Evolutionary conservation across 2,113 vertebrate genomes (phyloP).

Genomic region (Thermophis baileyi): DNA sequence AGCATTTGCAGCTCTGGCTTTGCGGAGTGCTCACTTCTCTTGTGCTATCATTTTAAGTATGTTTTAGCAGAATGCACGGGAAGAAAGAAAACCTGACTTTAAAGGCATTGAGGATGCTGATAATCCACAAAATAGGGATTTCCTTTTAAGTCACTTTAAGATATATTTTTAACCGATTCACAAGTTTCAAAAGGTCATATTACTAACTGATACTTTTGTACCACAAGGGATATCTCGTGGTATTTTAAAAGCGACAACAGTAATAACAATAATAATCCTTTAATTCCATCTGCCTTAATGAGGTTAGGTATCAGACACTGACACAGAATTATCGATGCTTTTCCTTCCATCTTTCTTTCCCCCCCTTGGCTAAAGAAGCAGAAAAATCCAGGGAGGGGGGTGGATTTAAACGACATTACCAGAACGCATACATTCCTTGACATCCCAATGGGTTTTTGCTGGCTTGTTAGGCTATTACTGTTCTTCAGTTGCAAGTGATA

Average conservation of each 20-base stretch:
- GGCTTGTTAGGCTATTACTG: conserved; percentile 66
- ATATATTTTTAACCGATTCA: not conserved
- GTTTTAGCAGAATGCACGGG: not conserved
- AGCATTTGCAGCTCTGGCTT: too few relatives aligned
- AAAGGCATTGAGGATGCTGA: not conserved
- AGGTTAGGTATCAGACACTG: conserved; percentile 14
- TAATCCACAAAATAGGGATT: not conserved
- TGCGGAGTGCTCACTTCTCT: too few relatives aligned
- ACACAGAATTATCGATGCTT: not conserved
- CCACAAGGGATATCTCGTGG: not conserved
- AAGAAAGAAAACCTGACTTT: not conserved
- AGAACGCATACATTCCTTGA: conserved; percentile 54
- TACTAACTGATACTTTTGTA: not conserved
- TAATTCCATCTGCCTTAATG: conserved; percentile 18
- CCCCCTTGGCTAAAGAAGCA: conserved; percentile 28
- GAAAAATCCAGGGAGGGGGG: conserved; percentile 23
- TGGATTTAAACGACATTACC: conserved; percentile 45
- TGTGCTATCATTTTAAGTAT: not conserved
- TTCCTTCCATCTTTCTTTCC: not conserved
- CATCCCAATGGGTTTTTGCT: conserved; percentile 53
- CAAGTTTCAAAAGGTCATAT: not conserved
- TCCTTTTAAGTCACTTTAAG: not conserved
- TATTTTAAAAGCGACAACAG: not conserved
- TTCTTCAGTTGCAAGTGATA: conserved; percentile 61
- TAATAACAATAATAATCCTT: not conserved